These are phyloP conservation scores for Danaus melanippus DNA, from an alignment of 1,140 invertebrate genomes.

Conservation along the genomic window DNA sequence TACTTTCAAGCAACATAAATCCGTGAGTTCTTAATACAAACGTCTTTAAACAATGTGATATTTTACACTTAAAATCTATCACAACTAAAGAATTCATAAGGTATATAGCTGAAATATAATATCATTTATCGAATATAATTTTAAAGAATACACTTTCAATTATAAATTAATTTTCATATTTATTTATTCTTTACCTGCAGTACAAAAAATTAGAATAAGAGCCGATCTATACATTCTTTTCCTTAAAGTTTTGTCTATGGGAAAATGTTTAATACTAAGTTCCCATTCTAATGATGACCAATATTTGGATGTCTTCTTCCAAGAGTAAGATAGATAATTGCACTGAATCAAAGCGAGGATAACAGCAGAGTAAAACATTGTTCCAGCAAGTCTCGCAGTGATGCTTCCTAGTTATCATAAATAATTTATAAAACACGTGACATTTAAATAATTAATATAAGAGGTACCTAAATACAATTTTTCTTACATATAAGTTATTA, in stretches of 20 bases:
- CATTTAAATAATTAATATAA: too few species aligned
- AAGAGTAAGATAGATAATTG: conserved; percentile 31
- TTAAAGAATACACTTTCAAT: too few species aligned
- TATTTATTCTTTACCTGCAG: conserved; percentile 20
- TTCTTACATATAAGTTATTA: too few species aligned
- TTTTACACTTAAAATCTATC: conserved; percentile 30
- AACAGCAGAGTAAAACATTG: conserved; percentile 37
- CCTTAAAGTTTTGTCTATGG: conserved; percentile 25
- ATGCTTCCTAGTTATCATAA: conserved; percentile 33
- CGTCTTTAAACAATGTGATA: conserved; percentile 24
- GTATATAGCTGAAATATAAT: conserved; percentile 43
- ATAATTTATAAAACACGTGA: background rate
- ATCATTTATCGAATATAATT: too few species aligned
- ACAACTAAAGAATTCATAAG: conserved; percentile 30
- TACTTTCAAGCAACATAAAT: conserved; percentile 40
- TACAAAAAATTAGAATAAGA: conserved; percentile 21
- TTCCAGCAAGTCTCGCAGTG: conserved; percentile 38
- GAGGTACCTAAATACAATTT: too few species aligned
- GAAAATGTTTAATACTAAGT: conserved; percentile 26
- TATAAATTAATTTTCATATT: too few species aligned
- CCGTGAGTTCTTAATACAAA: conserved; percentile 44
- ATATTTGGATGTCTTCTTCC: conserved; percentile 25
- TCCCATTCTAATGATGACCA: conserved; percentile 35
- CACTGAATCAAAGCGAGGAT: conserved; percentile 32
- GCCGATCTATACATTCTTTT: conserved; percentile 25